Evolutionary conservation across 2,888 invertebrate species (phyloP).

Genomic region (Pachymerium ferrugineum): DNA sequence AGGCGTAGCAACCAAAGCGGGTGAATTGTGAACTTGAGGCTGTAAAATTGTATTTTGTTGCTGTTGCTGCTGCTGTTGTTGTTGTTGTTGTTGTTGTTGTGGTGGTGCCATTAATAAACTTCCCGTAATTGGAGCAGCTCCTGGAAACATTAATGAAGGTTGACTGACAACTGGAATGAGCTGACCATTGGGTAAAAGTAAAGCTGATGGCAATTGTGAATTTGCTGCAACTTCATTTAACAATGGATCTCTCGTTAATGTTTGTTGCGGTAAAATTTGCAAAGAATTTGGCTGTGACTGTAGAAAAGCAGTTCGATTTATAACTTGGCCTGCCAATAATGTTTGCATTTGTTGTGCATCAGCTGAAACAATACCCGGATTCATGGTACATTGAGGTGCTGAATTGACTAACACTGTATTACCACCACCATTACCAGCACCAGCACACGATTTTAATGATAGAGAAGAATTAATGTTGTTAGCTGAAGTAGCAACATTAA

Average conservation of each 20-base stretch:
- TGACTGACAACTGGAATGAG: constrained; percentile 49
- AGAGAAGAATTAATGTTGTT: too few relatives aligned
- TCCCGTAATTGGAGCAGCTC: constrained; percentile 37
- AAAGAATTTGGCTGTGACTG: not conserved
- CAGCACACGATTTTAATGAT: not conserved
- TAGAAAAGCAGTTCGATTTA: not conserved
- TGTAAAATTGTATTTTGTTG: not conserved
- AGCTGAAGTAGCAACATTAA: too few relatives aligned
- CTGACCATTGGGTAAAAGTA: constrained; percentile 48
- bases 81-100: not conserved
- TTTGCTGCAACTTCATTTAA: not conserved
- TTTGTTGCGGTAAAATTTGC: constrained; percentile 16
- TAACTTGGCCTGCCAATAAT: not conserved
- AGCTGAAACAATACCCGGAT: not conserved
- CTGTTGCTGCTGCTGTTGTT: constrained; percentile 16
- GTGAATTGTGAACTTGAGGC: not conserved
- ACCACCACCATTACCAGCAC: too few relatives aligned
- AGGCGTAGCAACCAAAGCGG: not conserved
- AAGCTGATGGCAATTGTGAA: constrained; percentile 44
- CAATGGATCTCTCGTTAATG: not conserved
- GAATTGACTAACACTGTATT: not conserved
- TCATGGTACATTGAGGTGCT: not conserved
- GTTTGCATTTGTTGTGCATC: not conserved
- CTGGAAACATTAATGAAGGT: constrained; percentile 42
- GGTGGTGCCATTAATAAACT: constrained; percentile 36